A percentile compares a stretch with the other conserved stretches of the same genome.
Evolutionary conservation across 1,140 invertebrate species (phyloP).

Genomic region (Bathynomus jamesi): DNA sequence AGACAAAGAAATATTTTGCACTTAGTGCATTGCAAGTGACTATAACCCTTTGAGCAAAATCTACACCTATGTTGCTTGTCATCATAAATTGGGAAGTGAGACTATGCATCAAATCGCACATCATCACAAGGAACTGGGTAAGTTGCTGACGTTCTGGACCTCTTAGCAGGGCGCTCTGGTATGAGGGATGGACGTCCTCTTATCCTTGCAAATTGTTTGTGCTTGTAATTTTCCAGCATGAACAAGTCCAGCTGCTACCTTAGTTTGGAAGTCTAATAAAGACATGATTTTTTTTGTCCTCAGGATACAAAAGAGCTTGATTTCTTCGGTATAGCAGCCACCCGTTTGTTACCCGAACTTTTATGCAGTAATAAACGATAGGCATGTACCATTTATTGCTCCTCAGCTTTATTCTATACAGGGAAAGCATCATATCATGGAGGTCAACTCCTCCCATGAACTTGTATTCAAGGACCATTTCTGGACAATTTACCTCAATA

Average conservation of each 20-base stretch:
- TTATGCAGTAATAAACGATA: not conserved
- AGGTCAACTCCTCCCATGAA: slow-evolving; percentile 3
- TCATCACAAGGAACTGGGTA: not conserved
- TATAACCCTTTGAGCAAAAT: not conserved
- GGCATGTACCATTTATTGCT: not conserved
- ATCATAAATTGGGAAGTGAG: not conserved
- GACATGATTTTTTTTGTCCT: not conserved
- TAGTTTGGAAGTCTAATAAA: not conserved
- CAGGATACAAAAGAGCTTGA: not conserved
- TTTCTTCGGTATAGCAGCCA: slow-evolving; percentile 2
- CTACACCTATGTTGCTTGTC: not conserved
- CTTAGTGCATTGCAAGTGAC: not conserved
- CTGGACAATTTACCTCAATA: not conserved
- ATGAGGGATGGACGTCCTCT: not conserved
- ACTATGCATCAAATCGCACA: not conserved
- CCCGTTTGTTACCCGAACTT: not conserved
- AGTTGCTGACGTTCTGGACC: not conserved
- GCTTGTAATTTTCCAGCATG: not conserved
- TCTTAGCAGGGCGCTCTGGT: not conserved
- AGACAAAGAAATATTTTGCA: not conserved
- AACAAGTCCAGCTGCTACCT: not conserved
- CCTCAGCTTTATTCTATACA: not conserved
- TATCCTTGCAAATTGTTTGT: not conserved
- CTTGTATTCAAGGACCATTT: not conserved
- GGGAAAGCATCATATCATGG: not conserved